Conservation (phyloP, 2,888 invertebrate genomes). For the Oscheius onirici region DNA sequence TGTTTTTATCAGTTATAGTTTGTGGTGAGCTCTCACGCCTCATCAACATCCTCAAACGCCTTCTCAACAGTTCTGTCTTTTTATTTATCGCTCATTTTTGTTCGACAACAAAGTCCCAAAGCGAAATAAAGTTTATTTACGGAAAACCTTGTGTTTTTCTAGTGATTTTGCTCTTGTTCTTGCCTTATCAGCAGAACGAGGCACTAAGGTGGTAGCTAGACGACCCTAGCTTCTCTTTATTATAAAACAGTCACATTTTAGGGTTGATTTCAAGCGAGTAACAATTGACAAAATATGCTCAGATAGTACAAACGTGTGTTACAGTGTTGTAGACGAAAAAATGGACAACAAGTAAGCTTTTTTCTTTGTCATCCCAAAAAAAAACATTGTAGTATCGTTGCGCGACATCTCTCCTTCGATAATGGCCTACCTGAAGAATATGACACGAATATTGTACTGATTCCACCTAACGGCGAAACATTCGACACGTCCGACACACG, state of each 20-base stretch:
- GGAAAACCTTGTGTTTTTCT: background rate
- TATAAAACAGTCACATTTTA: background rate
- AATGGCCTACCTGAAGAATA: slow-evolving; percentile 57
- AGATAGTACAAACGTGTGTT: slow-evolving; percentile 11
- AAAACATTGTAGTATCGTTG: slow-evolving; percentile 30
- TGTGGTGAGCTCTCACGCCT: too few relatives aligned
- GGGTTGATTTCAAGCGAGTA: slow-evolving; percentile 21
- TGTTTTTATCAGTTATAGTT: too few relatives aligned
- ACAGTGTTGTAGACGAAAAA: slow-evolving; percentile 27
- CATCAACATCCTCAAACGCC: too few relatives aligned
- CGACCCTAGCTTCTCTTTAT: too few relatives aligned
- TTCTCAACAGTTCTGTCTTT: too few relatives aligned
- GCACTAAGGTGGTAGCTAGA: too few relatives aligned
- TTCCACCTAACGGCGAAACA: slow-evolving; percentile 41
- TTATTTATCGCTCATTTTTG: too few relatives aligned
- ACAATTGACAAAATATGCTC: slow-evolving; percentile 32
- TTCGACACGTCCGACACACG: slow-evolving; percentile 49
- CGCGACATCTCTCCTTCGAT: slow-evolving; percentile 47
- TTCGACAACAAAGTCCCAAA: too few relatives aligned
- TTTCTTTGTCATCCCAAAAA: background rate
- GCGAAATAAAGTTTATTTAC: too few relatives aligned
- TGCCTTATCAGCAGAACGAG: background rate
- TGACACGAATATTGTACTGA: slow-evolving; percentile 52
- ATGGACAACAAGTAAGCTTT: slow-evolving; percentile 4
- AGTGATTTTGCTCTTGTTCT: background rate